Conservation (phyloP, 2,888 invertebrate genomes). For the Plagodis pulveraria region DNA sequence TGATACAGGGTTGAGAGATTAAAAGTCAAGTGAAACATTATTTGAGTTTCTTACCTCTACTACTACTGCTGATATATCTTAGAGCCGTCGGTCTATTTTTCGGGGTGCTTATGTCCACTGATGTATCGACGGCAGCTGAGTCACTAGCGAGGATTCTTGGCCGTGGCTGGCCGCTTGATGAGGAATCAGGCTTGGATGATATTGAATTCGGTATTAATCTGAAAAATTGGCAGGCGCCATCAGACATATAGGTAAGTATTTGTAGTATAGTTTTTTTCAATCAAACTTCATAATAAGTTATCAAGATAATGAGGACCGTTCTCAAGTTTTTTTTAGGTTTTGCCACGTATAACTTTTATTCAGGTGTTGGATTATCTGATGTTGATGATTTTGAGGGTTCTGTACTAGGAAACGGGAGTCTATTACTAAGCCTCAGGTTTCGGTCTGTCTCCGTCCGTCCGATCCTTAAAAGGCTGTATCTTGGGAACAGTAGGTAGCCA, state of each 20-base stretch:
- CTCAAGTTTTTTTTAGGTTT: too few species aligned
- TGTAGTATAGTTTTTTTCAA: background rate
- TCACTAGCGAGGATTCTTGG: slow-evolving; percentile 67
- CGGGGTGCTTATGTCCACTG: slow-evolving; percentile 63
- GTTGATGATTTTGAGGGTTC: too few species aligned
- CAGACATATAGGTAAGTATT: background rate
- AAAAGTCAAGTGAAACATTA: too few species aligned
- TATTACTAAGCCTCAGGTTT: too few species aligned
- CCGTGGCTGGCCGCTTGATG: slow-evolving; percentile 51
- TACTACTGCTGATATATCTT: slow-evolving; percentile 79
- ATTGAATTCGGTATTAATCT: slow-evolving; percentile 55
- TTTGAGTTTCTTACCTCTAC: slow-evolving; percentile 59
- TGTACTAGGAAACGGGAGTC: too few species aligned
- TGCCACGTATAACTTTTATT: too few species aligned
- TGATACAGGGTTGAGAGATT: background rate
- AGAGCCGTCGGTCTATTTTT: slow-evolving; percentile 64
- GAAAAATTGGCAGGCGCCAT: slow-evolving; percentile 18
- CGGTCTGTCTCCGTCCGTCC: too few species aligned
- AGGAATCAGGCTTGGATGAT: slow-evolving; percentile 65
- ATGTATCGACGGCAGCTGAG: slow-evolving; percentile 61
- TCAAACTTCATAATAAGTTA: background rate
- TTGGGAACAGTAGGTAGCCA: too few species aligned
- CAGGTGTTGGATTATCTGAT: too few species aligned
- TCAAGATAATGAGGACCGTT: too few species aligned
- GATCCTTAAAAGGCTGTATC: too few species aligned